Percentiles rank a stretch among this genome's conserved stretches.
Conservation (phyloP, 2,797 vertebrate species). For the Lemur catta region DNA sequence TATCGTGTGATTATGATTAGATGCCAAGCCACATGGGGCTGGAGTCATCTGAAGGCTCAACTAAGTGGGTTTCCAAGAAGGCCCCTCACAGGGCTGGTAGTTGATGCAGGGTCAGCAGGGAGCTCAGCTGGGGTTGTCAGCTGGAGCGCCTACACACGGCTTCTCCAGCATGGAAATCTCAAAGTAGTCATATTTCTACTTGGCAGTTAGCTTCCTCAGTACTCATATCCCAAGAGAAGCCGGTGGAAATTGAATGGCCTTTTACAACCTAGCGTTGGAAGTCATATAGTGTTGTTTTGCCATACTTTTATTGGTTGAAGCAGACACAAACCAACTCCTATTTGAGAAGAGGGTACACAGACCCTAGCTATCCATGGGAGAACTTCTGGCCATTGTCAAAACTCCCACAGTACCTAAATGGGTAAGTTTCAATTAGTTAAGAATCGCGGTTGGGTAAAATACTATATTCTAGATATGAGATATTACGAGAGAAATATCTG, state of each 20-base stretch:
- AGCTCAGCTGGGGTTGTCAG: not conserved
- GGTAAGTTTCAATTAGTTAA: constrained; percentile 4
- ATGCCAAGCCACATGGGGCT: not conserved
- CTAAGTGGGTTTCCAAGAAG: not conserved
- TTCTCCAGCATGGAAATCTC: not conserved
- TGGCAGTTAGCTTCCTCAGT: not conserved
- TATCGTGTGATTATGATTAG: not conserved
- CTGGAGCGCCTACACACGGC: rapidly evolving
- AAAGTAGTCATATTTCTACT: not conserved
- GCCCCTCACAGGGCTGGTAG: not conserved
- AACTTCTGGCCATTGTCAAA: not conserved
- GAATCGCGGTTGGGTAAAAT: not conserved
- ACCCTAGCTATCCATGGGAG: not conserved
- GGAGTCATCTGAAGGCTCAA: not conserved
- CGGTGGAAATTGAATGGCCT: not conserved
- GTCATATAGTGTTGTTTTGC: not conserved
- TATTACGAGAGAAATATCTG: not conserved
- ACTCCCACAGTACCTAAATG: not conserved
- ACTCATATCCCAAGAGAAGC: not conserved
- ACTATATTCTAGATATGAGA: not conserved
- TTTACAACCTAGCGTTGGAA: not conserved
- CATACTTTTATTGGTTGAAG: not conserved
- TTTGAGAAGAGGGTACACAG: not conserved
- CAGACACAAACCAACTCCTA: not conserved
- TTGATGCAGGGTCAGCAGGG: not conserved